Evolutionary conservation across 1,140 invertebrate species (phyloP).

Genomic region (Cotesia glomerata): DNA sequence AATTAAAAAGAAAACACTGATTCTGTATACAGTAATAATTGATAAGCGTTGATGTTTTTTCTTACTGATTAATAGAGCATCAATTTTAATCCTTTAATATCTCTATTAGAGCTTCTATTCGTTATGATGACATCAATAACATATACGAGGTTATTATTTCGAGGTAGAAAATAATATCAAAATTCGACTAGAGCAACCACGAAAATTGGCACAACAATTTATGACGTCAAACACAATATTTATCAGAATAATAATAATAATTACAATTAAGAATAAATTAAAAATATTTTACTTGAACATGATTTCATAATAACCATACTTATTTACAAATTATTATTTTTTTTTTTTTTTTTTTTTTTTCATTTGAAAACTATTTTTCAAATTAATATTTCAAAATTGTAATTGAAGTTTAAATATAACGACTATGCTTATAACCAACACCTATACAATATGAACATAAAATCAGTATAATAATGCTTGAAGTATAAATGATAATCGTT

Average conservation of each 20-base stretch:
- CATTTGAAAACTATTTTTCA: too few relatives aligned
- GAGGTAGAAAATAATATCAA: conserved; percentile 24
- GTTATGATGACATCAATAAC: too few relatives aligned
- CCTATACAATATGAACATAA: not conserved
- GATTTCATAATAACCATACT: not conserved
- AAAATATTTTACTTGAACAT: too few relatives aligned
- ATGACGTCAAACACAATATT: not conserved
- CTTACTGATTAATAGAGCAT: not conserved
- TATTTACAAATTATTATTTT: not conserved
- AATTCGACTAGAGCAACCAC: conserved; percentile 9
- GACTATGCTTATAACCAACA: too few relatives aligned
- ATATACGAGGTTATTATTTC: not conserved
- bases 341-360: too few relatives aligned
- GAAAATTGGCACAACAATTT: conserved; percentile 8
- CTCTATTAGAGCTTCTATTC: not conserved
- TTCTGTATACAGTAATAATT: too few relatives aligned
- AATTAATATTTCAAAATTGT: too few relatives aligned
- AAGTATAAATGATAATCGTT: not conserved
- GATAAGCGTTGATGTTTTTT: too few relatives aligned
- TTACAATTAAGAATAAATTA: not conserved
- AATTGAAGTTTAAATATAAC: too few relatives aligned
- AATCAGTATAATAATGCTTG: not conserved
- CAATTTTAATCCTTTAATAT: not conserved
- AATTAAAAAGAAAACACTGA: too few relatives aligned
- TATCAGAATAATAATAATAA: not conserved